These are phyloP conservation scores for Semibalanus balanoides DNA, from an alignment of 1,140 invertebrate species.

Conservation along the genomic window DNA sequence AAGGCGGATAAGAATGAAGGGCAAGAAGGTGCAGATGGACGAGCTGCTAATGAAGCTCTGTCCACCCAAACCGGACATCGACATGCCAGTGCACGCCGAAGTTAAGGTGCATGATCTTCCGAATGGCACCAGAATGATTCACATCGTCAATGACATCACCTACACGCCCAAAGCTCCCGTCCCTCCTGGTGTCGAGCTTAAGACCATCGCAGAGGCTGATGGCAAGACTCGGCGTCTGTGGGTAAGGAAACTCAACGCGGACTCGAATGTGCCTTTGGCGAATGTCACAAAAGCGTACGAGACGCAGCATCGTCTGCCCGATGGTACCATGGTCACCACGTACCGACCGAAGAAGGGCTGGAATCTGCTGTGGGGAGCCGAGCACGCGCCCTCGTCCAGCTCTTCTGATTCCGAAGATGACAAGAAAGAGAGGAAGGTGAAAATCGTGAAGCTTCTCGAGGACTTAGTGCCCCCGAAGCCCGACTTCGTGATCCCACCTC, in stretches of 20 bases:
- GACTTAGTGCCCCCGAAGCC: not conserved
- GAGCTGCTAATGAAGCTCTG: not conserved
- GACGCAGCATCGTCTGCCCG: not conserved
- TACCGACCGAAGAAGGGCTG: not conserved
- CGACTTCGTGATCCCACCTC: not conserved
- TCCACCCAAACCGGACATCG: not conserved
- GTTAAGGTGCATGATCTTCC: not conserved
- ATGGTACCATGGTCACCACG: not conserved
- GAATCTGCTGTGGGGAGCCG: not conserved
- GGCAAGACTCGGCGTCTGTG: not conserved
- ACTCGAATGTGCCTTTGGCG: not conserved
- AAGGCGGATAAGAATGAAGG: not conserved
- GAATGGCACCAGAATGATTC: not conserved
- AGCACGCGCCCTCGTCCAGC: not conserved
- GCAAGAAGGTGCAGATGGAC: not conserved
- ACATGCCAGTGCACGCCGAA: not conserved
- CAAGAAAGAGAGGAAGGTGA: not conserved
- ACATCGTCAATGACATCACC: not conserved
- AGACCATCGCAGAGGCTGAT: not conserved
- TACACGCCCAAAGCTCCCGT: not conserved
- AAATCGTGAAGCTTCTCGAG: not conserved
- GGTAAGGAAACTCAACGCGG: not conserved
- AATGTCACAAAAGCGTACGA: not conserved
- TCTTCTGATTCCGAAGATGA: not conserved
- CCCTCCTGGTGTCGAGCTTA: not conserved